Conservation (phyloP, 2,113 vertebrate species). For the Sitta europaea region DNA sequence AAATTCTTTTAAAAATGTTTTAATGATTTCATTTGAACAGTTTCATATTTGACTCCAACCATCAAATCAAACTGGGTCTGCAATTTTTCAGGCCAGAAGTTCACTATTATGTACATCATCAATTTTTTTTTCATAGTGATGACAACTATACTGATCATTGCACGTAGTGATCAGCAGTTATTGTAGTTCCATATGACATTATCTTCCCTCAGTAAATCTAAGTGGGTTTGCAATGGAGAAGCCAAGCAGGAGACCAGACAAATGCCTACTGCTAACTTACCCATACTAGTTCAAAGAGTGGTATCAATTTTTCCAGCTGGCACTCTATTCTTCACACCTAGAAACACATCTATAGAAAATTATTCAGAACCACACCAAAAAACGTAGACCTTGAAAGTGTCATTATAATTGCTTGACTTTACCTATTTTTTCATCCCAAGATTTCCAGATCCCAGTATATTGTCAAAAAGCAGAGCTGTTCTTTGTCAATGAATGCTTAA, state of each 20-base stretch:
- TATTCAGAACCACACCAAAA: background rate
- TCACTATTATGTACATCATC: background rate
- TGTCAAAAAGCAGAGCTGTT: background rate
- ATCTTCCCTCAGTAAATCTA: background rate
- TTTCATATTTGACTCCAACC: background rate
- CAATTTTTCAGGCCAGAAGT: background rate
- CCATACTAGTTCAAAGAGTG: background rate
- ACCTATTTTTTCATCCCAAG: background rate
- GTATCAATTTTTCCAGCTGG: background rate
- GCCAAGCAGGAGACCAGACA: background rate
- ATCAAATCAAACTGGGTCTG: background rate
- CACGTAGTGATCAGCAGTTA: background rate
- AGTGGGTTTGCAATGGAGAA: background rate
- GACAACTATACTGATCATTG: background rate
- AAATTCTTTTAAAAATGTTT: background rate
- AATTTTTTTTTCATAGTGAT: background rate
- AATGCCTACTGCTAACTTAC: background rate
- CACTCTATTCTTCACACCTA: background rate
- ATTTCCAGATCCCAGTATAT: background rate
- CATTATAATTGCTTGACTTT: background rate
- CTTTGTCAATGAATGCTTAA: background rate
- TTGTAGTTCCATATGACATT: background rate
- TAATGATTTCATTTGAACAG: background rate
- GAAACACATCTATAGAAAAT: background rate
- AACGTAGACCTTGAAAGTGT: background rate